Conservation (phyloP, 2,797 vertebrate genomes). For the Catamblyrhynchus diadema region DNA sequence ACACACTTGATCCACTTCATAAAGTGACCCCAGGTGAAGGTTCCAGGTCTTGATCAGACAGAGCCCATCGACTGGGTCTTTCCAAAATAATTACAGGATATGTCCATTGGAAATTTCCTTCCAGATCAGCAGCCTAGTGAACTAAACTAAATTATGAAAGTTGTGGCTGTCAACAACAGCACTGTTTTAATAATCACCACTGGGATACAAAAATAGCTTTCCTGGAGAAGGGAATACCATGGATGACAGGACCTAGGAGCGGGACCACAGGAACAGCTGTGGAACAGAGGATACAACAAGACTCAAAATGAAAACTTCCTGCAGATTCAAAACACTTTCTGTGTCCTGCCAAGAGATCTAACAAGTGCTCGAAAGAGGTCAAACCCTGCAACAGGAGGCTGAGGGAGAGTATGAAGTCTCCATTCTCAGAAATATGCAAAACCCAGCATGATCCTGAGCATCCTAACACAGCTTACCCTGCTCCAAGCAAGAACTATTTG, state of each 20-base stretch:
- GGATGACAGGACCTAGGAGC: neutral
- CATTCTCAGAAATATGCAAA: neutral
- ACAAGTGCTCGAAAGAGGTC: neutral
- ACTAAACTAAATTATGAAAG: neutral
- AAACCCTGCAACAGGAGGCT: neutral
- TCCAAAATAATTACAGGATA: neutral
- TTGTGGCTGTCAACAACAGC: neutral
- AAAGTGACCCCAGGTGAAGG: neutral
- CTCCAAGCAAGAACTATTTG: neutral
- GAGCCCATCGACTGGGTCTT: rapidly evolving
- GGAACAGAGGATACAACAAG: neutral
- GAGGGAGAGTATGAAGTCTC: neutral
- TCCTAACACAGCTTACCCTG: neutral
- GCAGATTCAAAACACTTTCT: neutral
- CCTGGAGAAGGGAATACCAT: neutral
- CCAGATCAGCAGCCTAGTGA: neutral
- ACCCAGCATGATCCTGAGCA: neutral
- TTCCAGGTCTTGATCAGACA: neutral
- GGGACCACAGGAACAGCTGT: neutral
- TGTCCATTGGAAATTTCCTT: neutral
- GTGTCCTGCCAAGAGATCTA: neutral
- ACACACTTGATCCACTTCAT: neutral
- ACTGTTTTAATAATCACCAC: neutral
- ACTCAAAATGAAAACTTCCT: neutral
- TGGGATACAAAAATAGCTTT: neutral